Evolutionary conservation across 2,888 invertebrate species (phyloP), one percentile per base, ranked within the genome.

Genomic region (Candidula unifasciata): DNA sequence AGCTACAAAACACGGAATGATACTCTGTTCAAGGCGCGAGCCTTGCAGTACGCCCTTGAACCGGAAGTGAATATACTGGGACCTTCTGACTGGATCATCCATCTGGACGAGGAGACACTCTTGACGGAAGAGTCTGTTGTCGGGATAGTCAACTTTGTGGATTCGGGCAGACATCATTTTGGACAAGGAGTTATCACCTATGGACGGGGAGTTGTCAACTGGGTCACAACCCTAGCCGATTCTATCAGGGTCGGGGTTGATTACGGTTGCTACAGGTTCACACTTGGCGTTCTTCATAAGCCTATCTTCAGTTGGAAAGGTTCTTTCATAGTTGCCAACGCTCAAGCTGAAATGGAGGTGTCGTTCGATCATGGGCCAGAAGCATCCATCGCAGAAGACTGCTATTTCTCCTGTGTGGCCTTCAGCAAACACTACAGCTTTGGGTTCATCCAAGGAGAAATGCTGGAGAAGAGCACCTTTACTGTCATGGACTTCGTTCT

Each of bases 231-330:
- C 0, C 85, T 92, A 16, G 89, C 89, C 2, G 92, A 92, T 87
- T 86, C 90, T 18, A 89, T 91, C 0, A 78, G 92, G 37, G 92
- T 91, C 30, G 92, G 91, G 10, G 89, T 90, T 68, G 92, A 92
- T 80, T 91, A 89, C 82, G 92, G 92, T 16, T 89, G 89, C 79
- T 84, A 91, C 30, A 83, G 90, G 71, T 92, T 91, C 83, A 88
- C 88, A 73, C 88, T 91, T 86, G 88, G 90, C 1, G 90, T 89
- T 83, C 90, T 91, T 84, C 90, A 90, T 86, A 88, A 88, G 68
- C 92, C 92, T n/a, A 82, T 91, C 24, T 91, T 91, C 80, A 91
- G 90, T 82, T 91, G 91, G 91, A 92, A 92, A 82, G 92, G 91
- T 3, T 91, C 91, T 33, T 92, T 90, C 86, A 89, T 91, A 78